Conservation (phyloP, 2,113 vertebrate species). For the Seriola dumerili region DNA sequence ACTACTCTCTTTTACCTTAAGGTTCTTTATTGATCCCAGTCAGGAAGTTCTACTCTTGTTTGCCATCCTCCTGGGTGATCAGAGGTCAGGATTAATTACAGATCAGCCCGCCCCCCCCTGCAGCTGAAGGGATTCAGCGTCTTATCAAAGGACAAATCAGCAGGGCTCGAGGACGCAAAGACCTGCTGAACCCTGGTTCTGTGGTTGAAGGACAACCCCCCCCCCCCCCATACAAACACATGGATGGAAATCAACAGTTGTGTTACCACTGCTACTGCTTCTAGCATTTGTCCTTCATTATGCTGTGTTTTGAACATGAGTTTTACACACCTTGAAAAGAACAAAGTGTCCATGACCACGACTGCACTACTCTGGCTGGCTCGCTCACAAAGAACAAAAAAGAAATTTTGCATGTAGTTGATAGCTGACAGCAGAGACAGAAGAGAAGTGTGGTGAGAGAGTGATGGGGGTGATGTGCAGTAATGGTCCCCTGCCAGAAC, state of each 20-base stretch:
- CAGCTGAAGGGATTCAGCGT: slow-evolving; percentile 18
- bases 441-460: not conserved
- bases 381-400: not conserved
- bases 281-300: not conserved
- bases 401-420: not conserved
- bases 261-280: not conserved
- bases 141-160: slow-evolving; percentile 46
- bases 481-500: not conserved
- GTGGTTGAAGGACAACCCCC: slow-evolving; percentile 26
- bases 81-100: slow-evolving; percentile 60
- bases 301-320: not conserved
- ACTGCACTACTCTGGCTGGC: not conserved
- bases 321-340: too few species aligned
- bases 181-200: slow-evolving; percentile 11
- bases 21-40: slow-evolving; percentile 49
- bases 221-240: too few species aligned
- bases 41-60: slow-evolving; percentile 24
- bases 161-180: slow-evolving; percentile 6
- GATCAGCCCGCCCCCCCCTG: slow-evolving; percentile 26
- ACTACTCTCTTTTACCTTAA: not conserved
- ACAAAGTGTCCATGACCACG: not conserved
- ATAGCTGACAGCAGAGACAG: not conserved
- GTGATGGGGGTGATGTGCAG: not conserved
- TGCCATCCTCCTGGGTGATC: slow-evolving; percentile 35
- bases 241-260: not conserved